Percentiles rank a stretch among this genome's conserved stretches.
phyloP scores from a whole-genome alignment of 64 coral and sea anemone genomes.

The Pachyseris speciosa region DNA sequence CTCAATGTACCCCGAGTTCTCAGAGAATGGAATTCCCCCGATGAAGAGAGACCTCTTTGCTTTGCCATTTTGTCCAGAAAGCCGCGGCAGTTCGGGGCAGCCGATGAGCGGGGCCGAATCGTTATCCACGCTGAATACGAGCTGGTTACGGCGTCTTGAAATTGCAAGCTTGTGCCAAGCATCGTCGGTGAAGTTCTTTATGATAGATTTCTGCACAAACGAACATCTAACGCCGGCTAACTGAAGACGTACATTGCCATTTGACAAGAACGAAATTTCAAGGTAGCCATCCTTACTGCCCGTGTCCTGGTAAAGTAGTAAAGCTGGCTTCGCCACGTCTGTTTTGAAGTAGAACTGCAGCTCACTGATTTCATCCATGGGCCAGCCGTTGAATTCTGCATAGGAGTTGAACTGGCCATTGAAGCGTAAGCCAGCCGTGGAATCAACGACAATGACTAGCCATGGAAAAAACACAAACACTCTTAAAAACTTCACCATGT shows the following conservation, averaged over 20 bases:
- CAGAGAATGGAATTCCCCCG: neutral
- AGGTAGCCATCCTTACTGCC: neutral
- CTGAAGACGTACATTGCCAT: conserved; percentile 23
- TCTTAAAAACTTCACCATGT: neutral
- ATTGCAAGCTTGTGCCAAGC: conserved; percentile 49
- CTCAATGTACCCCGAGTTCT: neutral
- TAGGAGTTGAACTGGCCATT: neutral
- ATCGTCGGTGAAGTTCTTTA: conserved; percentile 1
- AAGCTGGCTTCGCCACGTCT: neutral
- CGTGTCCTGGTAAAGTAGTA: conserved; percentile 54
- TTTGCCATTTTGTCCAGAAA: neutral
- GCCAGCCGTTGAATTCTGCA: conserved; percentile 43
- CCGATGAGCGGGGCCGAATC: neutral
- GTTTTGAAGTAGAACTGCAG: conserved; percentile 44
- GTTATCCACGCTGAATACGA: conserved; percentile 5
- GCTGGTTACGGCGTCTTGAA: neutral
- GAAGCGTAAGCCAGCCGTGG: conserved; percentile 30
- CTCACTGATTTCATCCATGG: neutral
- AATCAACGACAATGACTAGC: neutral
- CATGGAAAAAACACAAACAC: neutral
- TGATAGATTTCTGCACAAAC: neutral
- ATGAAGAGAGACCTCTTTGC: neutral
- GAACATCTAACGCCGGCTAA: neutral
- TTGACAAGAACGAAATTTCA: neutral
- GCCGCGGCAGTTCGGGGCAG: neutral